Percentiles rank a stretch among this genome's conserved stretches.
phyloP scores from a whole-genome alignment of 2,797 vertebrate species.

The Labeo calbasu region DNA sequence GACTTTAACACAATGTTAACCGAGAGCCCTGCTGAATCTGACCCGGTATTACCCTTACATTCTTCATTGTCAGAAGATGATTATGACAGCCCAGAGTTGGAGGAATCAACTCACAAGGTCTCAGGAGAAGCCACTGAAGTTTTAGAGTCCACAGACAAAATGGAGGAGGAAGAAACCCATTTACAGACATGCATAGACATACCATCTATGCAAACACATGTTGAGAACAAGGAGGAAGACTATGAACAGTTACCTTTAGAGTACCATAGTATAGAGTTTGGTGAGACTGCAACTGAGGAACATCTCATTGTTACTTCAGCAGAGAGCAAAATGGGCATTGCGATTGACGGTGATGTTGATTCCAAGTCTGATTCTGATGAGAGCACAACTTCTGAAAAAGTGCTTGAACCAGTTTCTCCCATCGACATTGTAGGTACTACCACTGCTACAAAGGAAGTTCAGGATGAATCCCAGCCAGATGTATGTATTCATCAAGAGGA shows the following conservation, averaged over 20 bases:
- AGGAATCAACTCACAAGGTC: slow-evolving; percentile 71
- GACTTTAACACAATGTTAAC: slow-evolving; percentile 7
- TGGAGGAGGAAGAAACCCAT: slow-evolving; percentile 40
- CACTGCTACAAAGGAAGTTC: slow-evolving; percentile 2
- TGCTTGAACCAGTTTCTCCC: neutral
- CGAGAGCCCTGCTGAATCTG: slow-evolving; percentile 69
- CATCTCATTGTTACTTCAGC: slow-evolving; percentile 5
- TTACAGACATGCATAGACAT: slow-evolving; percentile 42
- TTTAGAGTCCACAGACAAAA: slow-evolving; percentile 5
- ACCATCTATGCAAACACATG: slow-evolving; percentile 54
- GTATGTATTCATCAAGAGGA: slow-evolving; percentile 27
- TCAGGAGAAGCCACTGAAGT: slow-evolving; percentile 39
- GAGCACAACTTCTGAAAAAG: slow-evolving; percentile 26
- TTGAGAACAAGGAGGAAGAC: slow-evolving; percentile 40
- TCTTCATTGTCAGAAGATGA: slow-evolving; percentile 72
- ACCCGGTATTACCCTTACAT: slow-evolving; percentile 75
- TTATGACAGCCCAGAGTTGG: slow-evolving; percentile 69
- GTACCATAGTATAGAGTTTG: slow-evolving; percentile 28
- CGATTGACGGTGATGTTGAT: slow-evolving; percentile 1
- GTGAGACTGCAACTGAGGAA: neutral
- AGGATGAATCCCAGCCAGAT: slow-evolving; percentile 32
- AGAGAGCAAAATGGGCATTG: neutral
- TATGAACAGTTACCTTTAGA: slow-evolving; percentile 36
- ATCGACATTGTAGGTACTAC: neutral
- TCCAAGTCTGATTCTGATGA: neutral